Conservation (phyloP, 2,888 invertebrate genomes). For the Lamellibrachia satsuma region DNA sequence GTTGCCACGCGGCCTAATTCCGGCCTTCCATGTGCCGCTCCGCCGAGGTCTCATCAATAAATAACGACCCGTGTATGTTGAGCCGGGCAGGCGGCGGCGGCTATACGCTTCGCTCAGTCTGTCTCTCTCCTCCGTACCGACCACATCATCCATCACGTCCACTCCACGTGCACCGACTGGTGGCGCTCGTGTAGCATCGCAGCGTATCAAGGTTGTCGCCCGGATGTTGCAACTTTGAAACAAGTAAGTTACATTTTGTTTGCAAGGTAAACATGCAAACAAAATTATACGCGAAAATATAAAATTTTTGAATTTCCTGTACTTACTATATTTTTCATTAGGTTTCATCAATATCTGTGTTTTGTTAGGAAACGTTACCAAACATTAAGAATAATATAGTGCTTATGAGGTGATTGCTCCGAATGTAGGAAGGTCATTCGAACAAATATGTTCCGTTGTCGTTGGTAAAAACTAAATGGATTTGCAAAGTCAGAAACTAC, state of each 20-base stretch:
- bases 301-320: too few relatives aligned
- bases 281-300: too few relatives aligned
- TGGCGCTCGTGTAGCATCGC: not conserved
- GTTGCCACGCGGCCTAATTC: not conserved
- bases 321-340: too few relatives aligned
- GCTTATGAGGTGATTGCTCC: too few relatives aligned
- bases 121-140: not conserved
- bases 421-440: too few relatives aligned
- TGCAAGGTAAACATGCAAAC: not conserved
- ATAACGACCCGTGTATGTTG: not conserved
- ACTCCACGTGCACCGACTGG: not conserved
- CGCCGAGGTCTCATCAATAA: not conserved
- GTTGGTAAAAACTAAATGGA: too few relatives aligned
- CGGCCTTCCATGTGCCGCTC: not conserved
- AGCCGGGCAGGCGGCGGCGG: not conserved
- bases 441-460: too few relatives aligned
- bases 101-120: not conserved
- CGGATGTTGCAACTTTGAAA: not conserved
- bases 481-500: too few relatives aligned
- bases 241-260: not conserved
- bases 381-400: too few relatives aligned
- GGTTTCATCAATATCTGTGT: too few relatives aligned
- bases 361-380: too few relatives aligned
- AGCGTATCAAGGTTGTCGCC: not conserved
- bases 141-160: not conserved